A percentile compares a stretch with the other conserved stretches of the same genome.
These are phyloP conservation scores for Panthera tigris DNA, from an alignment of 2,113 vertebrate species.

Conservation along the genomic window DNA sequence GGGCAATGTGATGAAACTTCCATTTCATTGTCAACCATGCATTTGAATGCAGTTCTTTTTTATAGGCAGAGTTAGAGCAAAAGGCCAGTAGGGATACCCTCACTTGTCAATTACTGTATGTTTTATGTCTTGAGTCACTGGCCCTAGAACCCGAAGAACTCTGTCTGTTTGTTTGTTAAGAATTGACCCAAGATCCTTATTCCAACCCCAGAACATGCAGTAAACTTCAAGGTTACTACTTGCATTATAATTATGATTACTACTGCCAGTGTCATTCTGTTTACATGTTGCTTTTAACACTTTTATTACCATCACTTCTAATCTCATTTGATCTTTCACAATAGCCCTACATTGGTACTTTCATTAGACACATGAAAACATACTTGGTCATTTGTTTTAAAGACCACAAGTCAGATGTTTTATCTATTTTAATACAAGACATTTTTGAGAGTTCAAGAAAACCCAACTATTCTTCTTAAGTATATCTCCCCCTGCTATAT, in stretches of 20 bases:
- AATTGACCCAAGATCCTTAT: constrained; percentile 52
- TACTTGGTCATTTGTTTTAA: constrained; percentile 36
- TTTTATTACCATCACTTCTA: constrained; percentile 51
- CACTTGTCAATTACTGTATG: constrained; percentile 61
- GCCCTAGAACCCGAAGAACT: constrained; percentile 57
- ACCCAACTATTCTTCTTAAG: background rate
- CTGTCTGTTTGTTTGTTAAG: constrained; percentile 50
- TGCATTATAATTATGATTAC: constrained; percentile 26
- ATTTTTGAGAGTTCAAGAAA: constrained; percentile 23
- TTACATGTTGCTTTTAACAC: constrained; percentile 56
- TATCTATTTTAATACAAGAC: background rate
- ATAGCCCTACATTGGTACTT: constrained; percentile 11
- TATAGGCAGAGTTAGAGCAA: constrained; percentile 42
- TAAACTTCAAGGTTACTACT: constrained; percentile 22
- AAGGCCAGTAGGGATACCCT: constrained; percentile 62
- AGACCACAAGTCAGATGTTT: constrained; percentile 36
- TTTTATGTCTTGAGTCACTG: constrained; percentile 66
- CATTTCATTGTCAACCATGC: constrained; percentile 72
- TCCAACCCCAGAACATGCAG: background rate
- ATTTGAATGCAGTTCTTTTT: constrained; percentile 71
- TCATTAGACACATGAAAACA: constrained; percentile 29
- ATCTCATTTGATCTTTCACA: constrained; percentile 50
- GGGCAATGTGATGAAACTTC: constrained; percentile 69
- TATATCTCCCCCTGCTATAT: background rate
- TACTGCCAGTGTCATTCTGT: constrained; percentile 11